phyloP scores from a whole-genome alignment of 2,797 vertebrate genomes.

The Sus cebifrons region DNA sequence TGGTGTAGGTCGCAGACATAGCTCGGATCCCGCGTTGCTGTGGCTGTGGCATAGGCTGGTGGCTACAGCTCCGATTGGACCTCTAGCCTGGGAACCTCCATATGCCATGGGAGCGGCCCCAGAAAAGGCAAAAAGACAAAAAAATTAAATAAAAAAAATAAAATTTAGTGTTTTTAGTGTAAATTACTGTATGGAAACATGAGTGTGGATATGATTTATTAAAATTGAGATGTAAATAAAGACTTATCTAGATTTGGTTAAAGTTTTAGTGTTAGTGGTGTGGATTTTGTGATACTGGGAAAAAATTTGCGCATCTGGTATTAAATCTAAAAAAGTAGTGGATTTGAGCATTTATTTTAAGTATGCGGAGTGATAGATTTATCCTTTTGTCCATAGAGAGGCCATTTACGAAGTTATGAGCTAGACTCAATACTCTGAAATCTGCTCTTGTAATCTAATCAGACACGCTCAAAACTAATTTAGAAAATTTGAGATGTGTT shows the following conservation, averaged over 20 bases:
- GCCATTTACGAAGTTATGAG: slow-evolving; percentile 4
- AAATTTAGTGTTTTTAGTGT: slow-evolving; percentile 33
- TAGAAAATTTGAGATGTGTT: slow-evolving; percentile 52
- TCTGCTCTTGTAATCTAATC: slow-evolving; percentile 24
- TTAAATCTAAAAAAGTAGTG: slow-evolving; percentile 40
- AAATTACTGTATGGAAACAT: background rate
- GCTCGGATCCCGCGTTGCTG: no score
- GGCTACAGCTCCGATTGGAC: no score
- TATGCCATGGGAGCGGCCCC: no score
- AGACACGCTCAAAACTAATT: background rate
- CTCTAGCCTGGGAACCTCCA: no score
- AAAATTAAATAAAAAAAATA: background rate
- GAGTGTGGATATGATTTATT: slow-evolving; percentile 53
- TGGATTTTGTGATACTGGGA: slow-evolving; percentile 46
- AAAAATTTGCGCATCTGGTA: background rate
- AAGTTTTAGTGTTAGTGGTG: background rate
- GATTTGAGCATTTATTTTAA: slow-evolving; percentile 36
- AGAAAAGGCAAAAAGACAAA: no score
- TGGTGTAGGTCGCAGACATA: no score
- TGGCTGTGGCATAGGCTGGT: no score
- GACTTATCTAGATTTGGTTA: background rate
- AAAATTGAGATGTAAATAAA: slow-evolving; percentile 70
- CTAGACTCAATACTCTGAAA: background rate
- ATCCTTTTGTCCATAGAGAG: slow-evolving; percentile 48
- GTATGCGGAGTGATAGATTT: background rate